Percentiles rank a stretch among this genome's conserved stretches.
Conservation (phyloP, 1,140 invertebrate genomes). For the Drosophila oshimai region DNA sequence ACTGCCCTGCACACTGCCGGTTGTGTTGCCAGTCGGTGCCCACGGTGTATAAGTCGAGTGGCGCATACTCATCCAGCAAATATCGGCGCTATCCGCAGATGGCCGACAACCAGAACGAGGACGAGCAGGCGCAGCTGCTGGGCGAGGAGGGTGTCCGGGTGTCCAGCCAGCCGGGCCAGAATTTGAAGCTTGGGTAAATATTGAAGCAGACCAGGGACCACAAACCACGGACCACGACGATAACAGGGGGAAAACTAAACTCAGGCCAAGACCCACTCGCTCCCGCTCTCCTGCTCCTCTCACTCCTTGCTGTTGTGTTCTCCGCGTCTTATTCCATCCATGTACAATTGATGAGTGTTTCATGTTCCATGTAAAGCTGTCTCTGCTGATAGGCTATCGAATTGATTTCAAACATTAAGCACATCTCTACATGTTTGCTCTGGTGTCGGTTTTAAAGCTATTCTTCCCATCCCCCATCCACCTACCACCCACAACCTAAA, state of each 20-base stretch:
- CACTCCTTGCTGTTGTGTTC: constrained; percentile 23
- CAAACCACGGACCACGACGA: neutral
- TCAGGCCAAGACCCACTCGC: constrained; percentile 46
- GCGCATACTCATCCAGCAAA: constrained; percentile 66
- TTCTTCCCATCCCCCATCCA: neutral
- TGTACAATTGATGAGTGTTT: constrained; percentile 16
- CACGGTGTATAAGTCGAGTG: constrained; percentile 76
- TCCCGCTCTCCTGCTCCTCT: constrained; percentile 51
- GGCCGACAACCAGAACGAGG: constrained; percentile 94
- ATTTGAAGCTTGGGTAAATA: constrained; percentile 93
- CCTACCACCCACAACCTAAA: neutral
- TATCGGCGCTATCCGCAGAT: constrained; percentile 86
- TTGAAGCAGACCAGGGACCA: constrained; percentile 36
- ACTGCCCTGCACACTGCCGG: constrained; percentile 5
- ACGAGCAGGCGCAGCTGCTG: constrained; percentile 96
- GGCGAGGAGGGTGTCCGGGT: constrained; percentile 96
- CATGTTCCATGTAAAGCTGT: constrained; percentile 26
- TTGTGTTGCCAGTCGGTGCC: constrained; percentile 80
- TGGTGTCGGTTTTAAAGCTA: constrained; percentile 55
- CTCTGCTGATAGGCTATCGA: constrained; percentile 19
- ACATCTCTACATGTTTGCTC: constrained; percentile 37
- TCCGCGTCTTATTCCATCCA: constrained; percentile 7
- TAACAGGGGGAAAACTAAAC: constrained; percentile 66
- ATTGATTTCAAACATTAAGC: constrained; percentile 30
- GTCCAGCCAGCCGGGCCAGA: constrained; percentile 96